Evolutionary conservation across 2,888 invertebrate species (phyloP).

Genomic region (Drosophila pseudotalamancana): DNA sequence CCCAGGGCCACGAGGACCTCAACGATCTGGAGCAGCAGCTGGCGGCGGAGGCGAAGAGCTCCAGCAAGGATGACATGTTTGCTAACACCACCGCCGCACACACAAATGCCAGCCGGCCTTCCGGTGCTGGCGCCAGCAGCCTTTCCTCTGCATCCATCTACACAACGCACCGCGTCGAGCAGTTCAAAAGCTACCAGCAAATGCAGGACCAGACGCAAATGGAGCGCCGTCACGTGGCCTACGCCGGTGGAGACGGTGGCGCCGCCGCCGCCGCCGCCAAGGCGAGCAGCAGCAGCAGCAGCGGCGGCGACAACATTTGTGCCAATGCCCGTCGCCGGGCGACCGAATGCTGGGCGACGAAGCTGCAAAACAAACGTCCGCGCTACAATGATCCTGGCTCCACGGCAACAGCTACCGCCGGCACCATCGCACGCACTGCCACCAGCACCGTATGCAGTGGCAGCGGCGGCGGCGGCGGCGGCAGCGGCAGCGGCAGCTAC

Average conservation of each 20-base stretch:
- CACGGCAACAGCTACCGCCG: not conserved
- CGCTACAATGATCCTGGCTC: conserved; percentile 58
- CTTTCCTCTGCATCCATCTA: conserved; percentile 2
- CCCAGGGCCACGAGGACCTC: conserved; percentile 34
- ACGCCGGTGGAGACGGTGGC: not conserved
- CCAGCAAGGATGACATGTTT: conserved; percentile 17
- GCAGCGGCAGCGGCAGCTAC: not conserved
- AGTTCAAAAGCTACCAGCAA: conserved; percentile 25
- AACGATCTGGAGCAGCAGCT: conserved; percentile 36
- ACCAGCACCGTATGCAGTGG: not conserved
- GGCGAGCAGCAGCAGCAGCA: conserved; percentile 10
- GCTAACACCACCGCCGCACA: conserved; percentile 36
- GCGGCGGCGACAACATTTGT: conserved; percentile 57
- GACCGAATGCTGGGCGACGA: conserved; percentile 66
- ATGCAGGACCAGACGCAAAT: conserved; percentile 33
- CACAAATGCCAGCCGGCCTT: conserved; percentile 9
- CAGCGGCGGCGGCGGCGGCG: not conserved
- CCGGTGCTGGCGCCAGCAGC: not conserved
- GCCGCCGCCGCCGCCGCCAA: not conserved
- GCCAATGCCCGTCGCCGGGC: conserved; percentile 67
- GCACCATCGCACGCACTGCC: not conserved
- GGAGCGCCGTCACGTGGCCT: conserved; percentile 48
- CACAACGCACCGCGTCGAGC: conserved; percentile 35
- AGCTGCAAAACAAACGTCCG: conserved; percentile 64
- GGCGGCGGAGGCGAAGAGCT: conserved; percentile 18